Base-by-base conservation (phyloP, 2,113 vertebrate species). In the Xyliphius kryptos region DNA sequence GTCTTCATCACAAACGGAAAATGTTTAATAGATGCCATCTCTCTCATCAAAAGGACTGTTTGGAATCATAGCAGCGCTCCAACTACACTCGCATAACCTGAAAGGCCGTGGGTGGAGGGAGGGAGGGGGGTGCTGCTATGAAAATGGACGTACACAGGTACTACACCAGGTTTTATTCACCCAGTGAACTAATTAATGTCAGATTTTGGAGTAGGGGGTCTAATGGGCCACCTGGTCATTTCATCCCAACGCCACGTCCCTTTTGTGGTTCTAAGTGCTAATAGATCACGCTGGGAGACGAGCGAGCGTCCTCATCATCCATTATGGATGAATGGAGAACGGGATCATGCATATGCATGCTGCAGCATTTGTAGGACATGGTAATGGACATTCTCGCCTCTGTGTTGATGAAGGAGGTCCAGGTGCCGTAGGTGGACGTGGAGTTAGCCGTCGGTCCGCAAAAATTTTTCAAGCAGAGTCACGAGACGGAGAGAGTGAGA, bases 121-220 rank as follows among this genome's bases (percentile, higher is more conserved):
- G 50, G 20, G 19, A 20, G 50, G 19, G 22, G 15, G 70, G 43
- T 58, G 32, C 63, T 44, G 52, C 52, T 48, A 63, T 70, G 47
- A 53, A 53, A 50, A 47, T 43, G 11, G 37, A 37, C 13, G 52
- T 52, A 40, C 50, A 69, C 61, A 58, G 70, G 81, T 79, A 85
- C 85, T 80, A 76, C 69, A 55, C 37, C 32, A 66, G 68, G 58
- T 71, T 75, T 81, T 79, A 74, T 81, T 74, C 74, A 77, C 69
- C 81, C 71, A 53, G 79, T 76, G 75, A 62, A 74, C 75, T 76
- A 79, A 81, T 79, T 77, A 81, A 73, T 74, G 76, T 76, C 76
- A 63, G 55, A 32, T 75, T 82, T 81, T 79, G 78, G 65, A 71
- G 60, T 54, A 37, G 3, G 9, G 64, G 68, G 74, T 68, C 65